Evolutionary conservation across 1,140 invertebrate species (phyloP), one percentile per base, ranked within the genome.

Genomic region (Psix sp.): DNA sequence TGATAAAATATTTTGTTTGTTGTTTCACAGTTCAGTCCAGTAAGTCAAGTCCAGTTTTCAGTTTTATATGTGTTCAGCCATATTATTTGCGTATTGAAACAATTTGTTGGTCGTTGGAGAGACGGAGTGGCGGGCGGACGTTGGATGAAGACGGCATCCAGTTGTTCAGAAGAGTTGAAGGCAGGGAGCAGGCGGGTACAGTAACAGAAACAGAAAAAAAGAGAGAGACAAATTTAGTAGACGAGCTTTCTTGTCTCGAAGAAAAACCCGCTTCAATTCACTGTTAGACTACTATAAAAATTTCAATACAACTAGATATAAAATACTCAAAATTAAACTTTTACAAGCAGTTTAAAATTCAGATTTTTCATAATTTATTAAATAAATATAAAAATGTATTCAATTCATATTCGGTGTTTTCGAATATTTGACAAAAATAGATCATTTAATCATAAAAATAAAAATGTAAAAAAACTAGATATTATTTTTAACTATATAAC

Each of bases 181-280:
- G 82, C 84, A 72, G 83, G 86, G 83, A 86, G 84, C 86, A 87
- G 85, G 77, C 85, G 81, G 86, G 85, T 86, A 78, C 85, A 86
- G 82, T 85, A 86, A 85, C 84, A 86, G 84, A 86, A 86, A 87
- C 84, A 86, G 84, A 86, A 86, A 86, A 86, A 86, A 84, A 87
- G 83, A 87, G 80, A 86, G 83, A 85, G 82, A n/a, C n/a, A 82
- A 86, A 85, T 82, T 86, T 87, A 85, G 82, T 85, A 79, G 84
- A 84, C 81, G 80, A 84, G 81, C 81, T 81, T 80, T 80, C 63
- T 80, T 80, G 42, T 65, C 72, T 70, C 57, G 68, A 62, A 66
- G 52, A 60, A 60, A 75, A 70, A 21, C 29, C 52, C 35, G 31
- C 39, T 21, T n/a, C 3, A 35, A 3, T 35, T 35, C 10, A 5